Evolutionary conservation across 2,888 invertebrate species (phyloP).

Genomic region (Amblyjoppa fuscipennis): DNA sequence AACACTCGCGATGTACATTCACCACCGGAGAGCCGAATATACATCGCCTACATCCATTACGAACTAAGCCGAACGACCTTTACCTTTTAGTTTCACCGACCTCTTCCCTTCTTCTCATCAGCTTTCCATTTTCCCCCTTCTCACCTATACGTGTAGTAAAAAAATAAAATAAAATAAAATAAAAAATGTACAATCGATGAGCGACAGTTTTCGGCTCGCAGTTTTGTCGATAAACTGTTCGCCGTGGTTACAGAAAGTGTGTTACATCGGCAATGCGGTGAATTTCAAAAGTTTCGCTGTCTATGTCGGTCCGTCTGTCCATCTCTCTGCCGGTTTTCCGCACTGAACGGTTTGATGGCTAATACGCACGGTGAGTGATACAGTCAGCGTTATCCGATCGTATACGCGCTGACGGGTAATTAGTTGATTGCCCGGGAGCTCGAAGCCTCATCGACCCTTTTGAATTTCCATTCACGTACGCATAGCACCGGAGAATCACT

Average conservation of each 20-base stretch:
- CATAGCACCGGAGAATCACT: background rate
- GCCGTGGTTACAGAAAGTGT: constrained; percentile 62
- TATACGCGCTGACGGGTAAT: constrained; percentile 38
- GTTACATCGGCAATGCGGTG: constrained; percentile 37
- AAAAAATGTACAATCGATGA: constrained; percentile 17
- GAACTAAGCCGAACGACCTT: background rate
- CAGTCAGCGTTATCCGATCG: constrained; percentile 21
- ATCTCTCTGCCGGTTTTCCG: background rate
- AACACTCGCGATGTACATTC: background rate
- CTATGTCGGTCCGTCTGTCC: background rate
- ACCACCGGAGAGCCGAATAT: background rate
- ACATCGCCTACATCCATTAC: background rate
- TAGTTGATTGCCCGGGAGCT: constrained; percentile 40
- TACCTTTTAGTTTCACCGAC: background rate
- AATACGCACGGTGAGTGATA: constrained; percentile 1
- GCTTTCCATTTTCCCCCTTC: background rate
- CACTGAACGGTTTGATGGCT: background rate
- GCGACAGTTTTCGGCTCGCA: constrained; percentile 44
- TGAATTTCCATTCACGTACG: background rate
- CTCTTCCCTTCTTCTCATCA: background rate
- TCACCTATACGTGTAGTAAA: background rate
- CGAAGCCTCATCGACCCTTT: constrained; percentile 22
- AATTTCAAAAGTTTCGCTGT: background rate
- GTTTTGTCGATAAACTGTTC: constrained; percentile 64
- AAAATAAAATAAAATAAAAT: background rate